A percentile compares a stretch with the other conserved stretches of the same genome.
Conservation (phyloP, 2,888 invertebrate genomes). For the Geotrupes spiniger region DNA sequence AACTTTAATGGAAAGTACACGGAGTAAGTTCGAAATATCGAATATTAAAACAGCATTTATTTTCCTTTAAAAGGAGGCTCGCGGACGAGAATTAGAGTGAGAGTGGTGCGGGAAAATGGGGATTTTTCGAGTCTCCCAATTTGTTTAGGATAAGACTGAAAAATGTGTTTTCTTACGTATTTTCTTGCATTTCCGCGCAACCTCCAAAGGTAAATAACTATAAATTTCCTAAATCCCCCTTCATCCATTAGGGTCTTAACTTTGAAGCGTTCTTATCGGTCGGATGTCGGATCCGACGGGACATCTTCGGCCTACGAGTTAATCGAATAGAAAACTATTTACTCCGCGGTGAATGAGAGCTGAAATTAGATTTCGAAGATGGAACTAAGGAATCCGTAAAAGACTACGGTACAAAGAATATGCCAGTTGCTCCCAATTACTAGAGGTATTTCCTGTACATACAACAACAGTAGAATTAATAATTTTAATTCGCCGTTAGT, state of each 20-base stretch:
- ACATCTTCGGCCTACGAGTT: conserved; percentile 34
- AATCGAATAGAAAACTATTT: conserved; percentile 42
- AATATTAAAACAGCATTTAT: conserved; percentile 38
- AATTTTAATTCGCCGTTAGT: conserved; percentile 6
- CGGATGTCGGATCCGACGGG: conserved; percentile 32
- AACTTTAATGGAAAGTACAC: conserved; percentile 23
- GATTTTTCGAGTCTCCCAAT: conserved; percentile 29
- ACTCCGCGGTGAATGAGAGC: conserved; percentile 39
- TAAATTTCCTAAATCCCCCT: conserved; percentile 36
- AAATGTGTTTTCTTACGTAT: conserved; percentile 31
- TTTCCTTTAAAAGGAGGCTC: too few species aligned
- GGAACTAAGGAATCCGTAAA: too few species aligned
- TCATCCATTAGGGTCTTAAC: conserved; percentile 34
- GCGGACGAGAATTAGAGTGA: too few species aligned
- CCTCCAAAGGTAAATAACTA: conserved; percentile 37
- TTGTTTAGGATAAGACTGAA: conserved; percentile 33
- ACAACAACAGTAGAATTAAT: too few species aligned
- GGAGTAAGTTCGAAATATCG: conserved; percentile 21
- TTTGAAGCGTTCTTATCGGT: conserved; percentile 38
- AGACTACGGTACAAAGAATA: too few species aligned
- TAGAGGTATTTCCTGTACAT: too few species aligned
- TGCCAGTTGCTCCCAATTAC: too few species aligned
- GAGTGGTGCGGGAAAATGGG: conserved; percentile 27
- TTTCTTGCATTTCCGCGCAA: conserved; percentile 28
- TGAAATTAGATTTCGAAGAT: too few species aligned